phyloP scores from a whole-genome alignment of 2,113 vertebrate genomes.

The Antechinus flavipes region DNA sequence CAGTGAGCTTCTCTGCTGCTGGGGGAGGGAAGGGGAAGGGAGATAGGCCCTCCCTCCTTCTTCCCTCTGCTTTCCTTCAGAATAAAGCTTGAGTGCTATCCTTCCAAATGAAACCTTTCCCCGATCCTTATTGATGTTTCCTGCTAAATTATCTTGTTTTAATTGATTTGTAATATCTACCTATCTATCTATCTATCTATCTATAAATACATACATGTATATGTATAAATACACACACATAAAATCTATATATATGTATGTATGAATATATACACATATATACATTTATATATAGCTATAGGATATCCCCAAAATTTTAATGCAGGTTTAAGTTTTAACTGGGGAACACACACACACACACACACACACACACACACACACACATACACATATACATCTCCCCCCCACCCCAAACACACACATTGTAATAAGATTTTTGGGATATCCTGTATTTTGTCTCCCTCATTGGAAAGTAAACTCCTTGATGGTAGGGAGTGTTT shows the following conservation, averaged over 20 bases:
- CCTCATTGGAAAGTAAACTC: not conserved
- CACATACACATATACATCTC: no score
- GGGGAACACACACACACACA: not conserved
- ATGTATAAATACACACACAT: no score
- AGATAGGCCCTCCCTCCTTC: not conserved
- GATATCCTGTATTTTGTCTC: not conserved
- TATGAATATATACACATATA: not conserved
- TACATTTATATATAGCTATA: not conserved
- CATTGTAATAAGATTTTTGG: not conserved
- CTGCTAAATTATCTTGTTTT: not conserved
- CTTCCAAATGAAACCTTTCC: not conserved
- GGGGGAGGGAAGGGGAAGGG: no score
- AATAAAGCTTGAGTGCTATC: not conserved
- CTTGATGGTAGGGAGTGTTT: not conserved
- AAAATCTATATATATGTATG: no score
- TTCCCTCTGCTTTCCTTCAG: not conserved
- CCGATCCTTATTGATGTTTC: not conserved
- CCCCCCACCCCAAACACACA: no score
- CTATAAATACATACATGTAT: no score
- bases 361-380: no score
- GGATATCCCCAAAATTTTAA: not conserved
- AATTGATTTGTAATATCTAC: not conserved
- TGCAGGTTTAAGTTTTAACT: not conserved
- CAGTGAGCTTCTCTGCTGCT: no score
- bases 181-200: no score